Evolutionary conservation across 2,113 vertebrate species (phyloP).

Genomic region (Axis porcinus): DNA sequence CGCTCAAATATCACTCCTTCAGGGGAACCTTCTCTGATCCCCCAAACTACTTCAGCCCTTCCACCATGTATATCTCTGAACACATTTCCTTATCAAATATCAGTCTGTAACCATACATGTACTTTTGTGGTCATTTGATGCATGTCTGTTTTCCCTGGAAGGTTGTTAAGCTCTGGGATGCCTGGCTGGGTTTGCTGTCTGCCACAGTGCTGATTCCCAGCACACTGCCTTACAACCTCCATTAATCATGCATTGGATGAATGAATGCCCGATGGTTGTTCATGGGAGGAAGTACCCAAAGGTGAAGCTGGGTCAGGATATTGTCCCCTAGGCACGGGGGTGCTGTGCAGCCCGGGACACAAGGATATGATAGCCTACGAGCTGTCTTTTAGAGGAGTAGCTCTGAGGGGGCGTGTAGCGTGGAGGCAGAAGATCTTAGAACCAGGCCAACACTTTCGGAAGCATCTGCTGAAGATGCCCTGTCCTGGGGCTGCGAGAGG

Average conservation of each 20-base stretch:
- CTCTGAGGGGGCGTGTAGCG: not conserved
- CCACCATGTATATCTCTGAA: not conserved
- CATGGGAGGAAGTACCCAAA: not conserved
- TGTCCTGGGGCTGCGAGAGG: not conserved
- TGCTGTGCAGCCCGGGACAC: not conserved
- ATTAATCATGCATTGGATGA: not conserved
- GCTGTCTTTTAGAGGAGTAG: not conserved
- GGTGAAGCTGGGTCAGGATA: not conserved
- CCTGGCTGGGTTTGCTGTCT: not conserved
- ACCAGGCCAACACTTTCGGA: not conserved
- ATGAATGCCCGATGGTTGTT: not conserved
- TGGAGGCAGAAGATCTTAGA: not conserved
- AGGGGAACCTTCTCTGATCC: not conserved
- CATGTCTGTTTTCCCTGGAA: conserved; percentile 1
- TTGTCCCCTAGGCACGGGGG: not conserved
- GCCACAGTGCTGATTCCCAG: not conserved
- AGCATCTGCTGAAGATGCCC: not conserved
- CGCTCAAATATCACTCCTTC: not conserved
- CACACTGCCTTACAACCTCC: not conserved
- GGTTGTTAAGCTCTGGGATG: not conserved
- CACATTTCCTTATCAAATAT: conserved; percentile 8
- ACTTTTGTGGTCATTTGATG: not conserved
- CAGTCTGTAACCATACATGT: not conserved
- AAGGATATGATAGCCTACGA: not conserved
- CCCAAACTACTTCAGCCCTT: not conserved